These are phyloP conservation scores for Hylia prasina DNA, from an alignment of 2,113 vertebrate genomes.

Conservation along the genomic window DNA sequence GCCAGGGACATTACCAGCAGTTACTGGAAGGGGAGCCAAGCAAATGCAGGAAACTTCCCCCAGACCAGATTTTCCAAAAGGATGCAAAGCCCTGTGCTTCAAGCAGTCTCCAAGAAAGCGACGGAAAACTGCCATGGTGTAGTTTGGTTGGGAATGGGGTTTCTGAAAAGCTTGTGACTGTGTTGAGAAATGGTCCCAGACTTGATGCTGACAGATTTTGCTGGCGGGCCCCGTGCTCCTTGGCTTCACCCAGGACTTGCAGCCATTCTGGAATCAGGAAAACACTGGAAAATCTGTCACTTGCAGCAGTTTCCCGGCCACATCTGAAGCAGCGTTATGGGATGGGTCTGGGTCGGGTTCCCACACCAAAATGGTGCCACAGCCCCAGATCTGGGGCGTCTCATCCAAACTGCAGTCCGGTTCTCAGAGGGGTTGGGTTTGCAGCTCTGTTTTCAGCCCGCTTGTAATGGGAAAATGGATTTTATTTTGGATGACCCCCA, in stretches of 20 bases:
- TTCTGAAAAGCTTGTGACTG: not conserved
- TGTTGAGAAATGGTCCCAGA: not conserved
- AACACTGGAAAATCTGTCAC: not conserved
- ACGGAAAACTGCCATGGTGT: not conserved
- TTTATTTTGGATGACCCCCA: not conserved
- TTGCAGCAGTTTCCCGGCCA: not conserved
- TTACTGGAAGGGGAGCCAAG: not conserved
- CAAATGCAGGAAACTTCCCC: not conserved
- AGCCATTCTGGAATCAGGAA: not conserved
- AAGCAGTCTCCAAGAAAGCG: not conserved
- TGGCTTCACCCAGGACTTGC: not conserved
- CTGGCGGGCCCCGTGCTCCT: rapidly evolving
- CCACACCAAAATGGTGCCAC: not conserved
- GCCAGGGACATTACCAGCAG: not conserved
- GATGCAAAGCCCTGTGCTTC: not conserved
- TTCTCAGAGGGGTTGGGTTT: not conserved
- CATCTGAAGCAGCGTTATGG: not conserved
- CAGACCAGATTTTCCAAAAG: not conserved
- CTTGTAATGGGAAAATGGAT: not conserved
- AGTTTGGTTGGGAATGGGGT: not conserved
- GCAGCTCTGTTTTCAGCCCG: not conserved
- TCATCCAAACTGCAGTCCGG: not conserved
- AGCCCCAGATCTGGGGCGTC: not conserved
- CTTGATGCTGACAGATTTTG: not conserved
- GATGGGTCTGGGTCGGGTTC: not conserved